These are phyloP conservation scores for Chironex yamaguchii DNA, from an alignment of 30 jellyfish, hydroid and myxozoan species.

Conservation along the genomic window DNA sequence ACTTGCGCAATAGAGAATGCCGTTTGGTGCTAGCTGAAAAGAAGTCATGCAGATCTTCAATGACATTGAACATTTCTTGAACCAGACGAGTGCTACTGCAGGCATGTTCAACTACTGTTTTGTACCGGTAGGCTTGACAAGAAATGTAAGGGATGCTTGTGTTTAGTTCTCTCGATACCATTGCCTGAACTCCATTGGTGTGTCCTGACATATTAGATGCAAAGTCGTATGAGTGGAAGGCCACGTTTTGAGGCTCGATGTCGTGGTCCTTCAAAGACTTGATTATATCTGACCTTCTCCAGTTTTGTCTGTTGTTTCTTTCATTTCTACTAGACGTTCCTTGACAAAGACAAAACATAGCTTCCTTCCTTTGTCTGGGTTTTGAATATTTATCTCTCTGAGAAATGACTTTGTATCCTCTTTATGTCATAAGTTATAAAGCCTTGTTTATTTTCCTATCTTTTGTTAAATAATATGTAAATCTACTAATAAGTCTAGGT, in stretches of 20 bases:
- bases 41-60: conserved; percentile 47
- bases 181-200: conserved; percentile 37
- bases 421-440: no score
- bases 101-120: conserved; percentile 47
- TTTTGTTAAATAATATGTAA: no score
- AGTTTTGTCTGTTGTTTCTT: conserved; percentile 1
- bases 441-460: no score
- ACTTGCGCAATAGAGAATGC: not conserved
- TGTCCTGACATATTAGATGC: conserved; percentile 55
- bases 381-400: no score
- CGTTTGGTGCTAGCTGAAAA: conserved; percentile 53
- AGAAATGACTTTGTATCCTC: no score
- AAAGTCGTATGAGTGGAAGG: conserved; percentile 37
- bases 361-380: no score
- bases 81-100: conserved; percentile 47
- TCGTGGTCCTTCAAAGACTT: not conserved
- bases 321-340: conserved; percentile 30
- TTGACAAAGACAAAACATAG: no score
- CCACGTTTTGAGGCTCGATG: conserved; percentile 9
- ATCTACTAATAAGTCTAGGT: no score
- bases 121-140: conserved; percentile 48
- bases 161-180: conserved; percentile 10
- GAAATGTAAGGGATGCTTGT: conserved; percentile 25
- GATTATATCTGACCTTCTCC: conserved; percentile 18
- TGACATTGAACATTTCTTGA: no score